These are phyloP conservation scores for Crossocerus cetratus DNA, from an alignment of 2,888 invertebrate genomes.

Conservation along the genomic window DNA sequence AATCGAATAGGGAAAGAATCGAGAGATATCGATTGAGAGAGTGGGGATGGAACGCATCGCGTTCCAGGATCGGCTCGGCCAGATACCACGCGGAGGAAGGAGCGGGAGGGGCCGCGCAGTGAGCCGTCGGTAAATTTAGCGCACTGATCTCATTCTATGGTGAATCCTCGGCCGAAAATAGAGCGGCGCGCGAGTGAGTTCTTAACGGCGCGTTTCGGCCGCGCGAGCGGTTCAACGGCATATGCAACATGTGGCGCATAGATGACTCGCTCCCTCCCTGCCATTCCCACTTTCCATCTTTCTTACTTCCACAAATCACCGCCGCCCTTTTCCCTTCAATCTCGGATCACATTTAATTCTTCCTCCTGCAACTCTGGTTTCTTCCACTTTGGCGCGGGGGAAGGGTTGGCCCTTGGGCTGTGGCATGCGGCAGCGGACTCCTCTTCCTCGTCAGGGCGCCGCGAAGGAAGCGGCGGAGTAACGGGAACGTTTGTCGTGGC, in stretches of 20 bases:
- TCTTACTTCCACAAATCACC: too few relatives aligned
- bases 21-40: neutral
- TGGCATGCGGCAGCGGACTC: too few relatives aligned
- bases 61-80: neutral
- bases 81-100: neutral
- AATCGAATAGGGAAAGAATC: neutral
- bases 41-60: neutral
- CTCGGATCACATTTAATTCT: too few relatives aligned
- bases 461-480: neutral
- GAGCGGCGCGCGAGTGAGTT: conserved; percentile 36
- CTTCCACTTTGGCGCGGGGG: too few relatives aligned
- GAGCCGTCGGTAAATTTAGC: conserved; percentile 66
- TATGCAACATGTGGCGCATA: conserved; percentile 19
- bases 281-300: too few relatives aligned
- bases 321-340: too few relatives aligned
- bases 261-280: neutral
- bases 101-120: too few relatives aligned
- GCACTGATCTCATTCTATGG: conserved; percentile 70
- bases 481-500: conserved; percentile 17
- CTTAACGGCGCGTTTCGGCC: conserved; percentile 39
- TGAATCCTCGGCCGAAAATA: conserved; percentile 69
- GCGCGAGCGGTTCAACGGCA: conserved; percentile 20
- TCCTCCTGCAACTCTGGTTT: too few relatives aligned
- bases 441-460: too few relatives aligned
- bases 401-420: too few relatives aligned